Conservation (phyloP, 2,888 invertebrate species). For the Apodemia hepburni region DNA sequence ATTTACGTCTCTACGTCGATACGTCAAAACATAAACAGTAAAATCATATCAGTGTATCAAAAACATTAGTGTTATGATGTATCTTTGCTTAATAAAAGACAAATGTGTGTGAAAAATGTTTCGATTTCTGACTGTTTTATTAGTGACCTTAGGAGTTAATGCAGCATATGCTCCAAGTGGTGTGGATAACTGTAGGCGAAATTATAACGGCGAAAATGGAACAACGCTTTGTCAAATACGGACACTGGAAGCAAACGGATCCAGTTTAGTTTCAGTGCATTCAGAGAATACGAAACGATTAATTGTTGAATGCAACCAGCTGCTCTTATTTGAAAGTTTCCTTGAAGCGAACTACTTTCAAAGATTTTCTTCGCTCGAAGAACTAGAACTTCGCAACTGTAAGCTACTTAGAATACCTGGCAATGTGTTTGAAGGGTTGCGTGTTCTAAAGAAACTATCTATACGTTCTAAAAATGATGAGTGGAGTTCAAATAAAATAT, state of each 20-base stretch:
- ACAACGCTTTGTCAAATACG: conserved; percentile 84
- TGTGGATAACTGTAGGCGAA: conserved; percentile 61
- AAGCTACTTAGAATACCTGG: conserved; percentile 89
- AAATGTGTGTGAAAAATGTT: conserved; percentile 75
- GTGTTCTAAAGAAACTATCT: conserved; percentile 88
- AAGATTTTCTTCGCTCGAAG: conserved; percentile 86
- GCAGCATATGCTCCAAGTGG: conserved; percentile 64
- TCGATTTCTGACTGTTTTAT: conserved; percentile 73
- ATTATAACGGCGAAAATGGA: conserved; percentile 66
- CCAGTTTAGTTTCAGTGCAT: conserved; percentile 81
- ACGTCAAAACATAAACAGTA: conserved; percentile 72
- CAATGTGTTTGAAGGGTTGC: conserved; percentile 89
- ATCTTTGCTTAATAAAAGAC: conserved; percentile 39
- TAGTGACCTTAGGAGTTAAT: conserved; percentile 74
- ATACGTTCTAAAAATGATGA: conserved; percentile 90
- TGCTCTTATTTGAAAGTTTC: conserved; percentile 89
- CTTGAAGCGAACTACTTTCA: conserved; percentile 87
- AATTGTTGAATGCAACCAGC: conserved; percentile 88
- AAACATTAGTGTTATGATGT: conserved; percentile 22
- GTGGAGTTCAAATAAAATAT: conserved; percentile 87
- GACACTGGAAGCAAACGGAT: conserved; percentile 84
- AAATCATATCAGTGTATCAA: conserved; percentile 53
- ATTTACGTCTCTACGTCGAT: conserved; percentile 38
- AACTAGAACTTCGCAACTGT: conserved; percentile 87
- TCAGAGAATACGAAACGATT: conserved; percentile 87